Conservation (phyloP, 2,113 vertebrate genomes). For the Sylvicapra grimmia region DNA sequence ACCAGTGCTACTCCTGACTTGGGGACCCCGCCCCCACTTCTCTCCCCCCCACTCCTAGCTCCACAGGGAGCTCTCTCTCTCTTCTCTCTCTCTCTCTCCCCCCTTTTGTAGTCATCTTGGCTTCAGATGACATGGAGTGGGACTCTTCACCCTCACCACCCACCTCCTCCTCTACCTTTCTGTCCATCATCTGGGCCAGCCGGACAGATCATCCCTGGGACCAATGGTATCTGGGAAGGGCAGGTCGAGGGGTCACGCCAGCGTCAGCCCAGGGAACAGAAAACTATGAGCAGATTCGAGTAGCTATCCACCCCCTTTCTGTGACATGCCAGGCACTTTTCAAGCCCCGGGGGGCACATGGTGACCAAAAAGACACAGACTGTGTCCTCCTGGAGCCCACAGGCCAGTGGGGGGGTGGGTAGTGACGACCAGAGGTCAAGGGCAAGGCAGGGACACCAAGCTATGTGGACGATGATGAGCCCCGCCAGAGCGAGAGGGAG, state of each 20-base stretch:
- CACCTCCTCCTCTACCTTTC: not conserved
- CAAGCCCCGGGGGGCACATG: not conserved
- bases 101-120: not conserved
- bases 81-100: not conserved
- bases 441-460: not conserved
- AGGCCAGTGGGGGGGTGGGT: not conserved
- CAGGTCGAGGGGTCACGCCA: not conserved
- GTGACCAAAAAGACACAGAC: not conserved
- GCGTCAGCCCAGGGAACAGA: not conserved
- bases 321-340: not conserved
- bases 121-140: not conserved
- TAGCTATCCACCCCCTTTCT: too few species aligned
- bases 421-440: not conserved
- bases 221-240: accelerated
- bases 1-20: not conserved
- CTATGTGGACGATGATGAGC: not conserved
- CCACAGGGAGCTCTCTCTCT: too few species aligned
- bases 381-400: accelerated
- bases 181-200: not conserved
- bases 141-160: accelerated
- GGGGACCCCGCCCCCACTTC: not conserved
- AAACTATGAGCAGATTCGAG: accelerated
- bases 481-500: accelerated
- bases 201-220: not conserved
- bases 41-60: accelerated